Evolutionary conservation across 2,888 invertebrate species (phyloP), one percentile per base, ranked within the genome.

Genomic region (Brenthis hecate): DNA sequence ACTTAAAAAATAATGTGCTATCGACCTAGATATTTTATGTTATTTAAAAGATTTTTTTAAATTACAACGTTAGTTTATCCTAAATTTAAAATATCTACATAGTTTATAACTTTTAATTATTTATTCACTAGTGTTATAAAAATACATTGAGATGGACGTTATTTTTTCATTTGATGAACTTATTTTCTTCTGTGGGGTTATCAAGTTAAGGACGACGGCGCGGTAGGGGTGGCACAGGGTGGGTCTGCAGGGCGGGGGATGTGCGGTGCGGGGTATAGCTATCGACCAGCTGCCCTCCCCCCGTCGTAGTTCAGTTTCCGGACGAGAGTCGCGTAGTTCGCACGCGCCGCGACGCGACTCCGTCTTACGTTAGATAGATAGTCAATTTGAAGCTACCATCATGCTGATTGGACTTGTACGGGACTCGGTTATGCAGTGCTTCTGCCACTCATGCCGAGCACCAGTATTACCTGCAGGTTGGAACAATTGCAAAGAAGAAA

Each of bases 361-460:
- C 81, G 83, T 89, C 85, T 85, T 83, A 84, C 88, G 83, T 87
- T 90, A 91, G 91, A 90, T 89, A 92, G 92, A 89, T 89, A 92
- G 92, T 87, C 84, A 85, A 91, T 87, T 88, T 80, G 78, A 82
- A 88, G 80, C 80, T 85, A 83, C 85, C 89, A 91, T 81, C 88
- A 97, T 97, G 97, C 93, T 97, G 94, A 97, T 97, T 94, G 96
- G 96, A 89, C 95, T 97, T 85, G 97, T 97, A 88, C 96, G 97
- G 92, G 97, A 97, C 92, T 97, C 97, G 88, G 97, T 97, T 89
- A 95, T 97, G 95, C 96, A 97, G 95, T 97, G 97, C 94, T 97
- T 97, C 94, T 97, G 97, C 94, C 97, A 97, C 94, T 96, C 97
- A 91, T 97, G 97, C 95, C 96, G 97, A 88, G 96, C 96, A 82